Conservation (phyloP, 2,888 invertebrate species). For the Creontiades dilutus region DNA sequence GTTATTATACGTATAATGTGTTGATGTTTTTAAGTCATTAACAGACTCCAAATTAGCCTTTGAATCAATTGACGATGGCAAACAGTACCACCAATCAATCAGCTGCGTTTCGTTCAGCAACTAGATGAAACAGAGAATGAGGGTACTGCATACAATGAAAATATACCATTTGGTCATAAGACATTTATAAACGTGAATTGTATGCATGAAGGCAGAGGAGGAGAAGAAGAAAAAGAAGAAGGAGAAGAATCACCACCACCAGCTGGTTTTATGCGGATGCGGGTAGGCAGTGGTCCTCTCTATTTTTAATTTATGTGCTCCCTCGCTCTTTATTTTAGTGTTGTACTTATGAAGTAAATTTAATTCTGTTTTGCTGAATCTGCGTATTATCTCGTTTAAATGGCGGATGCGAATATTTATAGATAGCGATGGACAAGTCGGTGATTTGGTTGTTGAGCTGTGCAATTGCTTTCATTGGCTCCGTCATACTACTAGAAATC, state of each 20-base stretch:
- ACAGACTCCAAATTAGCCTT: too few species aligned
- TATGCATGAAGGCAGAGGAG: too few species aligned
- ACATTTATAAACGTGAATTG: too few species aligned
- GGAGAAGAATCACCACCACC: neutral
- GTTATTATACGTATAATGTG: too few species aligned
- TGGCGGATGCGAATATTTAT: neutral
- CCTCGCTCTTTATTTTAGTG: neutral
- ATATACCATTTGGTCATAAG: too few species aligned
- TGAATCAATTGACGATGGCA: too few species aligned
- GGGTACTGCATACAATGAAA: too few species aligned
- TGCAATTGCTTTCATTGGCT: slow-evolving; percentile 12
- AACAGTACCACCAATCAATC: too few species aligned
- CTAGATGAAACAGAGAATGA: too few species aligned
- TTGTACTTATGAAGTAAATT: neutral
- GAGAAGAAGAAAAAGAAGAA: too few species aligned
- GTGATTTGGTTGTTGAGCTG: slow-evolving; percentile 45
- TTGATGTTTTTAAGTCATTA: too few species aligned
- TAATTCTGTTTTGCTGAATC: neutral
- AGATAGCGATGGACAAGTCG: slow-evolving; percentile 48
- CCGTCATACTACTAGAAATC: slow-evolving; percentile 48
- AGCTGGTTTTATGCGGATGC: neutral
- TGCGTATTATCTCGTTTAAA: neutral
- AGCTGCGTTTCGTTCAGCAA: too few species aligned
- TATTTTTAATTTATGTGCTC: neutral
- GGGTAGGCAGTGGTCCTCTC: neutral